Conservation (phyloP, 2,113 vertebrate genomes). For the Leuciscus idus region DNA sequence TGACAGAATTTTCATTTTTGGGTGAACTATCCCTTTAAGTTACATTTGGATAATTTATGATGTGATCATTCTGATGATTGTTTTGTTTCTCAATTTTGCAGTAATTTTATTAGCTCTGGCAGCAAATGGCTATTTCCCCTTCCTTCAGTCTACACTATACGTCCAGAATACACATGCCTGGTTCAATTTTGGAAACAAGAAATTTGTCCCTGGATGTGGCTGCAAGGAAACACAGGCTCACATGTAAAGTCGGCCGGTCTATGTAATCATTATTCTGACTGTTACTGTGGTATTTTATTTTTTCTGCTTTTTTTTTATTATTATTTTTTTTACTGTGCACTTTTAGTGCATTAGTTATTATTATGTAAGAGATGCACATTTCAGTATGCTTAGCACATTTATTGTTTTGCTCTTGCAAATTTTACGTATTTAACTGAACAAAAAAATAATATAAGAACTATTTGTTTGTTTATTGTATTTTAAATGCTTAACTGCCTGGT, state of each 20-base stretch:
- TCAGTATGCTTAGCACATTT: background rate
- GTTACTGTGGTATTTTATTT: slow-evolving; percentile 27
- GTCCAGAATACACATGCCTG: slow-evolving; percentile 49
- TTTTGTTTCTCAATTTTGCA: slow-evolving; percentile 64
- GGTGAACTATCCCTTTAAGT: too few relatives aligned
- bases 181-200: slow-evolving; percentile 40
- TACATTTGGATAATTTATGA: background rate
- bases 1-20: too few relatives aligned
- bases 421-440: slow-evolving; percentile 59
- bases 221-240: slow-evolving; percentile 40
- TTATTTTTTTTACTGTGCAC: slow-evolving; percentile 61
- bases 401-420: slow-evolving; percentile 39
- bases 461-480: slow-evolving; percentile 40
- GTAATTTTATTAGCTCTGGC: slow-evolving; percentile 68
- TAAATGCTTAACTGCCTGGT: slow-evolving; percentile 56
- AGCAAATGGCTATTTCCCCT: slow-evolving; percentile 47
- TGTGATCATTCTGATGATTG: slow-evolving; percentile 33
- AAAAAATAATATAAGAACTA: slow-evolving; percentile 51
- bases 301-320: background rate
- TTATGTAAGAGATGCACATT: slow-evolving; percentile 41
- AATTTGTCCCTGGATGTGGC: slow-evolving; percentile 52
- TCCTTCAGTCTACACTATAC: slow-evolving; percentile 41
- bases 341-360: slow-evolving; percentile 53
- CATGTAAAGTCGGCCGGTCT: slow-evolving; percentile 14
- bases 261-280: background rate